Percentiles rank a stretch among this genome's conserved stretches.
phyloP scores from a whole-genome alignment of 2,888 invertebrate species.

The Horisme vitalbata region DNA sequence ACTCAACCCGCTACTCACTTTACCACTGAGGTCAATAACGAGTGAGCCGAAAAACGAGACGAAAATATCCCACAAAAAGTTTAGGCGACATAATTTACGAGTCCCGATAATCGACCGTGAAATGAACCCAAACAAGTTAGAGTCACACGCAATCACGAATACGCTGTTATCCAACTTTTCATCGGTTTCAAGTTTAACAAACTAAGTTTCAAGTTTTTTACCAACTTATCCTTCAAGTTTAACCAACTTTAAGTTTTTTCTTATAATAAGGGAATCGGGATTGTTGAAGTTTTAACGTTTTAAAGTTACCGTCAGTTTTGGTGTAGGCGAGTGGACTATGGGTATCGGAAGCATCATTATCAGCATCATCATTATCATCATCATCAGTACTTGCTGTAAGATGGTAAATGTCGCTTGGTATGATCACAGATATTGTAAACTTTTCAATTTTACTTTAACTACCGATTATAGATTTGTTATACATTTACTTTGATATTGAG shows the following conservation, averaged over 20 bases:
- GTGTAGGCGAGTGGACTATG: neutral
- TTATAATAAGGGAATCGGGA: constrained; percentile 17
- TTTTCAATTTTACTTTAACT: no score
- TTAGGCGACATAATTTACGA: neutral
- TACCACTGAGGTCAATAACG: no score
- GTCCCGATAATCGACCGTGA: neutral
- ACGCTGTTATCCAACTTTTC: constrained; percentile 9
- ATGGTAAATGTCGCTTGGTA: no score
- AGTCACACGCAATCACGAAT: constrained; percentile 12
- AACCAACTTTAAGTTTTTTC: constrained; percentile 11
- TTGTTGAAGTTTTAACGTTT: constrained; percentile 12
- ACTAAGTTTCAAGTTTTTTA: no score
- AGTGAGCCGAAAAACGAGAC: no score
- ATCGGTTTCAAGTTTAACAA: constrained; percentile 6
- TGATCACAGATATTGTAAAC: no score
- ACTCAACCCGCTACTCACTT: no score
- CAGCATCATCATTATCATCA: no score
- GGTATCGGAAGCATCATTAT: neutral
- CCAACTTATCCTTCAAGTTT: no score
- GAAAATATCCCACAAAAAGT: neutral
- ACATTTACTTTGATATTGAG: no score
- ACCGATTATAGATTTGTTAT: no score
- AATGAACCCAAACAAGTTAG: constrained; percentile 12
- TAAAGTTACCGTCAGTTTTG: constrained; percentile 2
- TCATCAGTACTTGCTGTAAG: no score